A percentile compares a stretch with the other conserved stretches of the same genome.
These are phyloP conservation scores for Halichoeres trimaculatus DNA, from an alignment of 2,113 vertebrate genomes.

Conservation along the genomic window DNA sequence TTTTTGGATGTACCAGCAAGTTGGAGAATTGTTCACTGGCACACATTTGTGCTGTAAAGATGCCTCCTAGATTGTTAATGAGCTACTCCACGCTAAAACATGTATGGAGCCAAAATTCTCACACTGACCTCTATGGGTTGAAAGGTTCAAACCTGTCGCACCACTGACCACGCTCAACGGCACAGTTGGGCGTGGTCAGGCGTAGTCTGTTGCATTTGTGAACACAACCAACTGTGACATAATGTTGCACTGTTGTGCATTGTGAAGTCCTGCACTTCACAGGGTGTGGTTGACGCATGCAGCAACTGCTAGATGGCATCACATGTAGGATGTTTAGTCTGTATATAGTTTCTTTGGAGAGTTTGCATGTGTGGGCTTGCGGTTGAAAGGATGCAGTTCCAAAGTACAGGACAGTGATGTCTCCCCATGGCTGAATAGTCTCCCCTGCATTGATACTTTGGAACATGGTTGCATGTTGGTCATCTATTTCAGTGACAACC, in stretches of 20 bases:
- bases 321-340: slow-evolving; percentile 60
- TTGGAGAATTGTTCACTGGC: slow-evolving; percentile 79
- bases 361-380: slow-evolving; percentile 71
- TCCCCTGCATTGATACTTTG: slow-evolving; percentile 69
- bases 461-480: slow-evolving; percentile 74
- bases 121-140: slow-evolving; percentile 81
- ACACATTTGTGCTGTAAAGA: slow-evolving; percentile 69
- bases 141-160: slow-evolving; percentile 79
- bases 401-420: slow-evolving; percentile 57
- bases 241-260: slow-evolving; percentile 65
- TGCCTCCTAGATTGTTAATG: slow-evolving; percentile 73
- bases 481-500: slow-evolving; percentile 55
- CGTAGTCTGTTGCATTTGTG: slow-evolving; percentile 70
- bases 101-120: slow-evolving; percentile 71
- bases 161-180: slow-evolving; percentile 70
- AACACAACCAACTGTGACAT: slow-evolving; percentile 71
- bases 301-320: slow-evolving; percentile 59
- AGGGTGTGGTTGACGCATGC: slow-evolving; percentile 71
- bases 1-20: slow-evolving; percentile 74
- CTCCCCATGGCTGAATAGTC: slow-evolving; percentile 59
- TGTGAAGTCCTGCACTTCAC: slow-evolving; percentile 70
- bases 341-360: slow-evolving; percentile 40
- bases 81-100: slow-evolving; percentile 63
- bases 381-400: slow-evolving; percentile 55
- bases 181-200: slow-evolving; percentile 68